Evolutionary conservation across 2,113 vertebrate species (phyloP).

Genomic region (Percina caprodes): DNA sequence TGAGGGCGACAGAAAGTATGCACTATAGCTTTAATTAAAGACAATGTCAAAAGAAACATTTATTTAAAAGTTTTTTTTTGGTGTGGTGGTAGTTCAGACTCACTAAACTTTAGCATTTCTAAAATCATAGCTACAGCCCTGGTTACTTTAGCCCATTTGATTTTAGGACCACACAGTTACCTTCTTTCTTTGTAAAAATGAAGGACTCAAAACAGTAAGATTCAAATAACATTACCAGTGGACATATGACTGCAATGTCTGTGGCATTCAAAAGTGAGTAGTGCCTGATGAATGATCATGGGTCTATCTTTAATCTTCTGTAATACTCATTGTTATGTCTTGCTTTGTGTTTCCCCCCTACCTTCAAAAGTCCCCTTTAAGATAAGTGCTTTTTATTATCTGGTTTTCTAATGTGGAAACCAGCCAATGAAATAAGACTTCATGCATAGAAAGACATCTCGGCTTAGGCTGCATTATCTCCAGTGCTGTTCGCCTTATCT

Average conservation of each 20-base stretch:
- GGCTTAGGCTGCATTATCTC: conserved; percentile 45
- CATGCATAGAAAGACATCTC: conserved; percentile 61
- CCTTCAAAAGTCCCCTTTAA: background rate
- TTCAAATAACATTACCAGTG: background rate
- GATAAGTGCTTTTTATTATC: background rate
- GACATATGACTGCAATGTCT: background rate
- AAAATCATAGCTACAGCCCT: background rate
- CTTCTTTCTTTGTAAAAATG: background rate
- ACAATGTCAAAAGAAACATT: background rate
- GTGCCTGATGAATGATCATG: background rate
- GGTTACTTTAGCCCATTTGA: background rate
- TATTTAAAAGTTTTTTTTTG: background rate
- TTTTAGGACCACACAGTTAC: background rate
- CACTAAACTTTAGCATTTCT: background rate
- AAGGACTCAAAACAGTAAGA: background rate
- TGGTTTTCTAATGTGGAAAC: conserved; percentile 20
- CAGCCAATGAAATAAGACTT: background rate
- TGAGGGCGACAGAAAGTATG: too few species aligned
- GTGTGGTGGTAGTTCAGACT: background rate
- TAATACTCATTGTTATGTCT: background rate
- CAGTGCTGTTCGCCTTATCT: conserved; percentile 57
- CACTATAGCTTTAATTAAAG: too few species aligned
- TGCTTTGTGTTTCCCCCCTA: background rate
- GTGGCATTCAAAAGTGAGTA: background rate
- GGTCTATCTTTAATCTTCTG: background rate